A percentile compares a stretch with the other conserved stretches of the same genome.
phyloP scores from a whole-genome alignment of 53 echinoderm and acorn worm genomes.

The Henricia sp. region DNA sequence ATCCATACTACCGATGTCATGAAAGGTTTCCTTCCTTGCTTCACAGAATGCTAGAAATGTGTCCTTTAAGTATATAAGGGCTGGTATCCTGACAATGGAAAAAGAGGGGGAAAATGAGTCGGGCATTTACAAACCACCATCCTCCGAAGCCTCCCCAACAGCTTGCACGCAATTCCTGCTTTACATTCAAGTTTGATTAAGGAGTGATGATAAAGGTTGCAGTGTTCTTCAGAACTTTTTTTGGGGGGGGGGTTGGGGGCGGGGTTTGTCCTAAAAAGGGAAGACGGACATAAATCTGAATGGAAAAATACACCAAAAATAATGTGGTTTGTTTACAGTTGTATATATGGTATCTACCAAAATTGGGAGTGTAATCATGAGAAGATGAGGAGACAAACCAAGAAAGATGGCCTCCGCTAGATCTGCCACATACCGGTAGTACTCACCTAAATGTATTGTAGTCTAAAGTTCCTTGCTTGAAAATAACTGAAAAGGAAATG shows the following conservation, averaged over 20 bases:
- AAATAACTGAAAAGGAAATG: constrained; percentile 65
- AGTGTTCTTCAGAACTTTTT: not conserved
- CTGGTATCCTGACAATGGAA: constrained; percentile 77
- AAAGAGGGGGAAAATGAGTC: not conserved
- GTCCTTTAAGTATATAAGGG: constrained; percentile 80
- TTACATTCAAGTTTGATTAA: not conserved
- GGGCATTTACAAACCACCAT: not conserved
- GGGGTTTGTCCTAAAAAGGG: not conserved
- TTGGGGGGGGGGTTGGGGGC: not conserved
- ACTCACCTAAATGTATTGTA: constrained; percentile 82
- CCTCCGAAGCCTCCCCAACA: not conserved
- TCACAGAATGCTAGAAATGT: constrained; percentile 93
- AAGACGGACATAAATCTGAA: not conserved
- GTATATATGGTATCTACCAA: no score
- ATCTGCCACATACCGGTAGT: not conserved
- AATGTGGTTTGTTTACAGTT: no score
- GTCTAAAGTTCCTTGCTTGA: constrained; percentile 60
- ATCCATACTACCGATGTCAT: constrained; percentile 88
- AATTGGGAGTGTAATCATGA: no score
- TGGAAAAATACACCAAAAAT: not conserved
- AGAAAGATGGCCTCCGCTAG: not conserved
- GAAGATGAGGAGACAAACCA: not conserved
- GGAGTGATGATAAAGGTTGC: not conserved
- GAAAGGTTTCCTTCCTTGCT: constrained; percentile 77
- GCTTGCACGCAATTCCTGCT: not conserved